These are phyloP conservation scores for Conus ventricosus DNA, from an alignment of 1,140 invertebrate genomes.

Conservation along the genomic window DNA sequence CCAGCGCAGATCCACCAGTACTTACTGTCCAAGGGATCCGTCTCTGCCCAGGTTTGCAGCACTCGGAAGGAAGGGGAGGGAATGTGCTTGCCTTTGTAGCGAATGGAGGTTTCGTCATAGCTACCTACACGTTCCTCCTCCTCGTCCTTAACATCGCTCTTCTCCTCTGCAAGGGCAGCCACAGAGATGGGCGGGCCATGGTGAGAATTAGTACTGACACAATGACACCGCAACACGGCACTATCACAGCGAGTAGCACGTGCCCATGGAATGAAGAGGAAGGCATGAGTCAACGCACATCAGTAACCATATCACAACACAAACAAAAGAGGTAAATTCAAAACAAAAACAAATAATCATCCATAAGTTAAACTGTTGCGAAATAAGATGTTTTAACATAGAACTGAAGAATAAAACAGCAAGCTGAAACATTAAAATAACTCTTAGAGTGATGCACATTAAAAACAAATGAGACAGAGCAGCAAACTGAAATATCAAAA, in stretches of 20 bases:
- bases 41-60: constrained; percentile 78
- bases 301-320: background rate
- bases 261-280: background rate
- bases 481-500: no score
- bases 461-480: no score
- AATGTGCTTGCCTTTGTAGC: constrained; percentile 87
- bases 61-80: constrained; percentile 90
- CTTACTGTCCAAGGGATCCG: constrained; percentile 39
- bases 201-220: constrained; percentile 21
- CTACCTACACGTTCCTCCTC: constrained; percentile 62
- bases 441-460: no score
- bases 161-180: constrained; percentile 47
- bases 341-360: background rate
- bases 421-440: no score
- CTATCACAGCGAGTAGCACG: background rate
- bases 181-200: background rate
- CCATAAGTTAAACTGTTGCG: no score
- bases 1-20: background rate
- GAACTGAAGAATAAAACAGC: background rate
- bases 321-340: background rate
- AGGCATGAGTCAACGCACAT: background rate
- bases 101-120: constrained; percentile 69
- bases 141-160: constrained; percentile 45
- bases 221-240: background rate
- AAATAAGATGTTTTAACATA: background rate